A percentile compares a stretch with the other conserved stretches of the same genome.
Conservation (phyloP, 2,888 invertebrate species). For the Congeria kusceri region DNA sequence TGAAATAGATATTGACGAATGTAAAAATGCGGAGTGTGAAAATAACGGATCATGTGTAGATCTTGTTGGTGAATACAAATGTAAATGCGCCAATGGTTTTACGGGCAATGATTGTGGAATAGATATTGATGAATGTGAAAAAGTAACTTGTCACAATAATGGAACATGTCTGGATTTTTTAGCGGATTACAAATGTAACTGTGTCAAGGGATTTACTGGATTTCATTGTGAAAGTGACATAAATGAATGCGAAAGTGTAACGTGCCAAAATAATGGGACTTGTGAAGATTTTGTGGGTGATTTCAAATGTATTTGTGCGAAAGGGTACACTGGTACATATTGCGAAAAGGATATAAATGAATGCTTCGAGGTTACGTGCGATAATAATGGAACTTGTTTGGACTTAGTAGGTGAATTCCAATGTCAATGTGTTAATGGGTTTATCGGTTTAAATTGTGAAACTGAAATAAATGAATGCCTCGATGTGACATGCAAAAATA, state of each 20-base stretch:
- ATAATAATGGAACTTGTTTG: conserved; percentile 55
- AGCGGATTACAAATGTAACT: conserved; percentile 11
- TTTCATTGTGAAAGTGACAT: conserved; percentile 12
- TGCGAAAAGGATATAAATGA: conserved; percentile 58
- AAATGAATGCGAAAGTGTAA: conserved; percentile 58
- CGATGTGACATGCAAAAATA: neutral
- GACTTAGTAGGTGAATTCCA: conserved; percentile 55
- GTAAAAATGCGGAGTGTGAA: conserved; percentile 34
- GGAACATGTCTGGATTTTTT: conserved; percentile 17
- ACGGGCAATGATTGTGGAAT: neutral
- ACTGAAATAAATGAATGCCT: conserved; percentile 31
- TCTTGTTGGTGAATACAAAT: conserved; percentile 13
- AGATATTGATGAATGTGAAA: conserved; percentile 19
- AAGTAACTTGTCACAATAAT: neutral
- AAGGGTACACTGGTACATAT: conserved; percentile 55
- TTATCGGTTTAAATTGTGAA: conserved; percentile 52
- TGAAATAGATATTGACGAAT: conserved; percentile 34
- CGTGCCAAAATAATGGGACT: conserved; percentile 50
- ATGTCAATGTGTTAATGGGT: conserved; percentile 61
- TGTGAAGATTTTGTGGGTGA: conserved; percentile 1
- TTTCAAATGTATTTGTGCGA: conserved; percentile 15
- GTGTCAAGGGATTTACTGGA: conserved; percentile 16
- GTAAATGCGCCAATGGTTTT: conserved; percentile 7
- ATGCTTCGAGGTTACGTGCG: conserved; percentile 47
- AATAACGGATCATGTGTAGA: conserved; percentile 24